These are phyloP conservation scores for Lepus americanus DNA, from an alignment of 2,113 vertebrate species.

Conservation along the genomic window DNA sequence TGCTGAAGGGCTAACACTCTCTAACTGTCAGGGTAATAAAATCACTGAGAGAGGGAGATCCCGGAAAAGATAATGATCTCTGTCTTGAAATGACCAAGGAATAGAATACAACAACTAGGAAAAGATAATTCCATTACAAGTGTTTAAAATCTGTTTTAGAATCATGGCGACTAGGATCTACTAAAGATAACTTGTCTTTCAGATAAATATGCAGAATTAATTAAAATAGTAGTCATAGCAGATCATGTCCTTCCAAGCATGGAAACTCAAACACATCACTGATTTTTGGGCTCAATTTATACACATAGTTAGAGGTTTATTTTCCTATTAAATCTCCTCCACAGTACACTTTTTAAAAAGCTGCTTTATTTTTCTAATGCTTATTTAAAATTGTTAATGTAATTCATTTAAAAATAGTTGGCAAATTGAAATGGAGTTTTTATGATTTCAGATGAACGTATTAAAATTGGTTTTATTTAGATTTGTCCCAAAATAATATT, in stretches of 20 bases:
- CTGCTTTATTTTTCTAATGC: constrained; percentile 4
- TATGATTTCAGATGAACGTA: neutral
- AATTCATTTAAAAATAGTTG: constrained; percentile 38
- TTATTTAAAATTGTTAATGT: constrained; percentile 45
- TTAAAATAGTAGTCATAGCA: neutral
- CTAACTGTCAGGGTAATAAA: neutral
- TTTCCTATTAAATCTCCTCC: constrained; percentile 39
- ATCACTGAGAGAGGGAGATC: neutral
- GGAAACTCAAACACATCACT: constrained; percentile 1
- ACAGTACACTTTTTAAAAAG: neutral
- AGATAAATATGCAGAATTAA: neutral
- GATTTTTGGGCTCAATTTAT: neutral
- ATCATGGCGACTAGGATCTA: neutral
- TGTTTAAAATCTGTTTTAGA: neutral
- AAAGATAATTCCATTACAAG: neutral
- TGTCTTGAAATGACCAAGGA: constrained; percentile 26
- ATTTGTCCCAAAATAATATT: neutral
- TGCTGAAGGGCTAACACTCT: neutral
- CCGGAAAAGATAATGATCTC: neutral
- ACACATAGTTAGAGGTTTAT: neutral
- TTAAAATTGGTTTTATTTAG: constrained; percentile 27
- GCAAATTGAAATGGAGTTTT: constrained; percentile 25
- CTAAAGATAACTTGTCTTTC: neutral
- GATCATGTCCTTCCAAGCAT: neutral
- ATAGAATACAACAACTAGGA: neutral